phyloP scores from a whole-genome alignment of 2,797 vertebrate genomes.

The Sardinella longiceps region DNA sequence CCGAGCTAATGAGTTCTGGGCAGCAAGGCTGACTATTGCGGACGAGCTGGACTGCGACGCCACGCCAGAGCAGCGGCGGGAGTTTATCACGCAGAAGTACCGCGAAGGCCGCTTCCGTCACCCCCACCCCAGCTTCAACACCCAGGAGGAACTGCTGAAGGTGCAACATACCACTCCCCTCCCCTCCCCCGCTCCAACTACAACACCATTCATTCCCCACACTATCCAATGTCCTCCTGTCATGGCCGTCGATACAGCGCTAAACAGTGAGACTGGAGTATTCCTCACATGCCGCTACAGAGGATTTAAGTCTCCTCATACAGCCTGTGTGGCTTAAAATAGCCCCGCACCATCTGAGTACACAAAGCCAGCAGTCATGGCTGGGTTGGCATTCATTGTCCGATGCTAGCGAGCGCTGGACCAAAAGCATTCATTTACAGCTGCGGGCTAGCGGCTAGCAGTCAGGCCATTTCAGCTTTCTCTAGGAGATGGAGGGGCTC shows the following conservation, averaged over 20 bases:
- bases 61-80: conserved; percentile 77
- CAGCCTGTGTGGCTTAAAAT: conserved; percentile 38
- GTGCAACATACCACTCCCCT: conserved; percentile 61
- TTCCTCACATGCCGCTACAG: conserved; percentile 15
- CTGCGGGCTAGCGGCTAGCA: conserved; percentile 19
- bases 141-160: conserved; percentile 90
- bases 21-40: conserved; percentile 60
- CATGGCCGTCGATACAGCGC: background rate
- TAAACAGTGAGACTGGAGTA: background rate
- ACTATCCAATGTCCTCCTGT: too few species aligned
- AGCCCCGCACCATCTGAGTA: conserved; percentile 34
- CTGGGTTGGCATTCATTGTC: conserved; percentile 36
- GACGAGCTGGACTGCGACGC: conserved; percentile 83
- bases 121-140: conserved; percentile 76
- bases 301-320: conserved; percentile 30
- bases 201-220: too few species aligned
- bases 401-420: conserved; percentile 20
- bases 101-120: conserved; percentile 84
- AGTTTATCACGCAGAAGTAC: conserved; percentile 90
- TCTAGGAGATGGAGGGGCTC: conserved; percentile 26
- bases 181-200: too few species aligned
- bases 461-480: background rate
- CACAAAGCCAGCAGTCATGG: conserved; percentile 35
- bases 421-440: conserved; percentile 29
- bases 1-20: conserved; percentile 93